A percentile compares a stretch with the other conserved stretches of the same genome.
These are phyloP conservation scores for Gymnothorax javanicus DNA, from an alignment of 2,797 vertebrate species.

Conservation along the genomic window DNA sequence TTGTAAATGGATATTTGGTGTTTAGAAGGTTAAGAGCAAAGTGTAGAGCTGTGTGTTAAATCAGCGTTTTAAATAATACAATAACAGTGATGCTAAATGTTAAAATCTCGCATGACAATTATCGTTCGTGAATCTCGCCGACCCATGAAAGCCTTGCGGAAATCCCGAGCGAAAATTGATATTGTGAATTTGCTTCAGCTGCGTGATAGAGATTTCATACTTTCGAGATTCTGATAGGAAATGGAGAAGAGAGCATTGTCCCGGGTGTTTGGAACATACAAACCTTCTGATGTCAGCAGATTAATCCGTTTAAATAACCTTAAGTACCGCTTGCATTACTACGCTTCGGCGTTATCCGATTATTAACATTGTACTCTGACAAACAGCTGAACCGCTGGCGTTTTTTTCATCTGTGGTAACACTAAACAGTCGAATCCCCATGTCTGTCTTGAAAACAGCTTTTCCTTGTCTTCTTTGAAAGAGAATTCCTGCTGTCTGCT, in stretches of 20 bases:
- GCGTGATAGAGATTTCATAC: neutral
- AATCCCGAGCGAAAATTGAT: neutral
- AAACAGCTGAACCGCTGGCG: neutral
- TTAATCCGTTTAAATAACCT: neutral
- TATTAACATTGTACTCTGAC: neutral
- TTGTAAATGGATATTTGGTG: neutral
- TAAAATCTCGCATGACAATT: neutral
- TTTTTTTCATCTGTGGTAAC: neutral
- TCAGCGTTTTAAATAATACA: neutral
- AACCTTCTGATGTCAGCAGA: neutral
- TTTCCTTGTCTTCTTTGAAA: conserved; percentile 7
- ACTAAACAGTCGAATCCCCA: neutral
- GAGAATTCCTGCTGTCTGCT: neutral
- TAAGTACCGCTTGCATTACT: neutral
- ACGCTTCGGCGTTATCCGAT: neutral
- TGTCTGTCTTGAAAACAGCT: neutral
- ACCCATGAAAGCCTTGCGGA: neutral
- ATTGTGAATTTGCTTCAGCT: neutral
- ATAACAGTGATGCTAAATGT: neutral
- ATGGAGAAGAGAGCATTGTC: neutral
- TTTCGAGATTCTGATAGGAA: neutral
- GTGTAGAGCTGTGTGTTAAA: neutral
- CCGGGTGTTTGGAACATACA: neutral
- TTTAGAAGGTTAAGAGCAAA: neutral
- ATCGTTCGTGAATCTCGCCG: neutral